phyloP scores from a whole-genome alignment of 2,797 vertebrate species.

The Crotalus adamanteus region DNA sequence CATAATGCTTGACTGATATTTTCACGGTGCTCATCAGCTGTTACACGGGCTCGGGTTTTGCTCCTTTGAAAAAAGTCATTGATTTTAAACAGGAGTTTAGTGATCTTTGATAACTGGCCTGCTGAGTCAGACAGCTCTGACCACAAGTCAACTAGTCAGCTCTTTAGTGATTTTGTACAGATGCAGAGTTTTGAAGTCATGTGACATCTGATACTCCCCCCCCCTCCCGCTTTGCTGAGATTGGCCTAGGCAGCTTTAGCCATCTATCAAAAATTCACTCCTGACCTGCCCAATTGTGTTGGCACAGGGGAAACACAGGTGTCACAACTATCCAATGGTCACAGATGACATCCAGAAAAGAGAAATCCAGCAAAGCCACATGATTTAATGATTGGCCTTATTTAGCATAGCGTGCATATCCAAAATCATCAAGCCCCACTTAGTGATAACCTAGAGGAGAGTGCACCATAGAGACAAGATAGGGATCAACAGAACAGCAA shows the following conservation, averaged over 20 bases:
- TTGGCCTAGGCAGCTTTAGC: neutral
- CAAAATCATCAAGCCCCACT: neutral
- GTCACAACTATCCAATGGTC: neutral
- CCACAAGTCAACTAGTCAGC: neutral
- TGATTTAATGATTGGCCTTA: neutral
- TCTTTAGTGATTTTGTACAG: neutral
- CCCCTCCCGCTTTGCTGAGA: neutral
- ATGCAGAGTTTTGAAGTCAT: neutral
- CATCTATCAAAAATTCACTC: neutral
- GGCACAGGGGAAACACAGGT: neutral
- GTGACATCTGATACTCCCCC: neutral
- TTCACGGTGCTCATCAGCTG: neutral
- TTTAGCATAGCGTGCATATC: neutral
- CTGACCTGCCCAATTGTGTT: neutral
- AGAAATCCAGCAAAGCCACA: neutral
- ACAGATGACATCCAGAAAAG: neutral
- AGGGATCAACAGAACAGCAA: neutral
- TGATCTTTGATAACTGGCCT: neutral
- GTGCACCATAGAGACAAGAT: neutral
- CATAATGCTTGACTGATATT: neutral
- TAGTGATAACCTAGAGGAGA: neutral
- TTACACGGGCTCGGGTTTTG: neutral
- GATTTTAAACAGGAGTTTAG: neutral
- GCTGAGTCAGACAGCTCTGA: neutral
- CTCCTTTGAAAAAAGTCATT: neutral